phyloP scores from a whole-genome alignment of 2,113 vertebrate species.

The Mustelus asterias region DNA sequence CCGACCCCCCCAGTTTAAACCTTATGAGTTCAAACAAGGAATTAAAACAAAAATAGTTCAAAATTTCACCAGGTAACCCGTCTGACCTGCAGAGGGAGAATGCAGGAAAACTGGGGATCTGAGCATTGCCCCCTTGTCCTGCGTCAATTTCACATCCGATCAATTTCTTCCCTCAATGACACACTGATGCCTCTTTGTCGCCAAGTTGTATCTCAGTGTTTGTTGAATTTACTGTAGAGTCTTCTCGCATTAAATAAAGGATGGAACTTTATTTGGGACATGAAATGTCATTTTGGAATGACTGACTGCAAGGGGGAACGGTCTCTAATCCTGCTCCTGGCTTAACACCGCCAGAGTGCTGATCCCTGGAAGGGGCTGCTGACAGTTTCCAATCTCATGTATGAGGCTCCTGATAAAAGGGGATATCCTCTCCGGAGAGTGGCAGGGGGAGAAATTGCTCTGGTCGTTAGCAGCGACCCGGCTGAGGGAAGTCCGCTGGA shows the following conservation, averaged over 20 bases:
- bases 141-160: not conserved
- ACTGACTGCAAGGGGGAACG: not conserved
- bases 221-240: not conserved
- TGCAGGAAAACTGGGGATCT: no score
- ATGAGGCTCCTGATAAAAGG: not conserved
- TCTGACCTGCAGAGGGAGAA: not conserved
- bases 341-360: not conserved
- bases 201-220: not conserved
- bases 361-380: not conserved
- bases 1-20: not conserved
- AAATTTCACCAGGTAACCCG: not conserved
- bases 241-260: not conserved
- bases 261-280: not conserved
- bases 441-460: not conserved
- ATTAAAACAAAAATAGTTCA: no score
- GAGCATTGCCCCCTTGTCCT: no score
- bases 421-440: not conserved
- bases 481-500: no score
- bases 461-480: not conserved
- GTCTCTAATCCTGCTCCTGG: not conserved
- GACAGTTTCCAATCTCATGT: not conserved
- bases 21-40: not conserved
- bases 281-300: not conserved
- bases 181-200: not conserved
- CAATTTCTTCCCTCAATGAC: no score